A percentile compares a stretch with the other conserved stretches of the same genome.
Conservation (phyloP, 2,797 vertebrate genomes). For the Enteromius viviparus region DNA sequence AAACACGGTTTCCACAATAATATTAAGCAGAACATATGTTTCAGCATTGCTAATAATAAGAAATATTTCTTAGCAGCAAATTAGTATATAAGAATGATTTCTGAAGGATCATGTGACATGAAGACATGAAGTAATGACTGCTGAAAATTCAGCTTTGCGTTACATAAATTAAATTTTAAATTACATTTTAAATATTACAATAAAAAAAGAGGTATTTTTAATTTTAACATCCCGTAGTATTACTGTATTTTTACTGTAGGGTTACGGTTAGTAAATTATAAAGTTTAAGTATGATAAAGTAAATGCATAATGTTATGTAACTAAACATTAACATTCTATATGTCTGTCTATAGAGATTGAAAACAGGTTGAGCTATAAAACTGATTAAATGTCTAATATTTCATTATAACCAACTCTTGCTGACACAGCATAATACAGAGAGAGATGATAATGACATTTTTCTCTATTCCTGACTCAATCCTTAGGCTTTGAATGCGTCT, state of each 20-base stretch:
- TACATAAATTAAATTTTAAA: not conserved
- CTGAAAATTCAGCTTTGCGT: not conserved
- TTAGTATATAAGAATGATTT: not conserved
- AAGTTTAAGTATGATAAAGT: too few species aligned
- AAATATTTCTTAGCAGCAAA: not conserved
- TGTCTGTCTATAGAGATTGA: not conserved
- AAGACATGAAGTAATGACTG: not conserved
- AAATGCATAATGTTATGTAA: not conserved
- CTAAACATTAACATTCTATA: not conserved
- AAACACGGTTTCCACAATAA: not conserved
- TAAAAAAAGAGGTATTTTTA: not conserved
- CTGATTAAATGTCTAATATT: not conserved
- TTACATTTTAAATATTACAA: not conserved
- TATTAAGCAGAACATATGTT: not conserved
- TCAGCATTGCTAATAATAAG: not conserved
- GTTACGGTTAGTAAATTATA: too few species aligned
- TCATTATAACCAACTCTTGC: not conserved
- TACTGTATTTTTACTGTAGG: not conserved
- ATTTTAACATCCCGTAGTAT: not conserved
- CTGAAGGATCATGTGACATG: not conserved
- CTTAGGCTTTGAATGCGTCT: constrained; percentile 96
- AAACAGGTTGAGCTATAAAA: not conserved
- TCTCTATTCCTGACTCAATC: constrained; percentile 21
- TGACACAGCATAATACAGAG: not conserved
- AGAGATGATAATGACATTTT: constrained; percentile 22